These are phyloP conservation scores for Anguilla marmorata DNA, from an alignment of 2,797 vertebrate species.

Conservation along the genomic window DNA sequence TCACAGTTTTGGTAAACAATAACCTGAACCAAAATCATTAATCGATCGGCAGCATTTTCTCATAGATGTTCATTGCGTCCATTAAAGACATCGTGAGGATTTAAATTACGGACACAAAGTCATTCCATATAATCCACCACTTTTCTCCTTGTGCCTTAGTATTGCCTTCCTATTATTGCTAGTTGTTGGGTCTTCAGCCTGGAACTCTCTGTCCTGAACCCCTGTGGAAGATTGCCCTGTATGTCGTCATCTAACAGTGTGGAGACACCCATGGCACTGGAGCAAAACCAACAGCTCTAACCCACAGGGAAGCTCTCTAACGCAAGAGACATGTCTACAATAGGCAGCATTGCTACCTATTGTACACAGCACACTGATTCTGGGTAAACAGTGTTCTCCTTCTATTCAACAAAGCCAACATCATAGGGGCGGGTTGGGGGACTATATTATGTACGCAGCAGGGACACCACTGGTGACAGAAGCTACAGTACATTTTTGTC, in stretches of 20 bases:
- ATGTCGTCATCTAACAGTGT: constrained; percentile 51
- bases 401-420: not conserved
- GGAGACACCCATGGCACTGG: constrained; percentile 47
- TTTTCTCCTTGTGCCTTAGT: not conserved
- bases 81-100: not conserved
- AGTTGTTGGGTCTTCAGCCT: constrained; percentile 23
- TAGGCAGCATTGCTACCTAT: not conserved
- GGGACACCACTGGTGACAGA: not conserved
- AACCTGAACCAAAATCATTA: not conserved
- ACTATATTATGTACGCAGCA: not conserved
- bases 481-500: not conserved
- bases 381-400: not conserved
- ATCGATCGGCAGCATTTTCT: not conserved
- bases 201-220: constrained; percentile 33
- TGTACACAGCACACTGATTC: not conserved
- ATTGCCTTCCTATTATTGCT: not conserved
- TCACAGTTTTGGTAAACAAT: not conserved
- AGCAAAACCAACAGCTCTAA: constrained; percentile 1
- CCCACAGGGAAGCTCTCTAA: constrained; percentile 44
- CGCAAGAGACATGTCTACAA: not conserved
- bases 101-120: not conserved
- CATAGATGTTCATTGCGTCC: not conserved
- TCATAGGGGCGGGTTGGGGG: not conserved
- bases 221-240: constrained; percentile 47
- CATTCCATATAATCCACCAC: not conserved